Percentiles rank a stretch among this genome's conserved stretches.
phyloP scores from a whole-genome alignment of 2,888 invertebrate genomes.

The Drosophila kuntzei region DNA sequence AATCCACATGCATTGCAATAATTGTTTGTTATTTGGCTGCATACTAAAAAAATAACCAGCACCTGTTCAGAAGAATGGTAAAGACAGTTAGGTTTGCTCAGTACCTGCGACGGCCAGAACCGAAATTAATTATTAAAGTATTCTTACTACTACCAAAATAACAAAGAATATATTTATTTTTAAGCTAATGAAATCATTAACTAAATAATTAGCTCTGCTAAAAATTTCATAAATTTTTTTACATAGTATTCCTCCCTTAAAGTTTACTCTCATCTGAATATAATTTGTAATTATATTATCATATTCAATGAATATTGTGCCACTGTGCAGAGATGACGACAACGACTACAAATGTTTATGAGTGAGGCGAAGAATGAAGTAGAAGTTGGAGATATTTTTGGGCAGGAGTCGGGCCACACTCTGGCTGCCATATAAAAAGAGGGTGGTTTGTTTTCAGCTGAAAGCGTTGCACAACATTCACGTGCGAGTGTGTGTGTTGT shows the following conservation, averaged over 20 bases:
- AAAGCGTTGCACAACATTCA: conserved; percentile 46
- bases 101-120: no score
- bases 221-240: no score
- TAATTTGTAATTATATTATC: not conserved
- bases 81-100: no score
- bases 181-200: not conserved
- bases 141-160: no score
- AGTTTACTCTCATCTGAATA: not conserved
- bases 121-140: no score
- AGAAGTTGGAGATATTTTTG: conserved; percentile 26
- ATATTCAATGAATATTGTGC: not conserved
- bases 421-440: conserved; percentile 9
- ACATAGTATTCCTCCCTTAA: no score
- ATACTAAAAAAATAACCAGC: no score
- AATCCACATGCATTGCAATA: no score
- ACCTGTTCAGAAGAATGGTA: no score
- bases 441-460: conserved; percentile 56
- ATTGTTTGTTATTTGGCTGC: no score
- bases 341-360: conserved; percentile 38
- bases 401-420: not conserved
- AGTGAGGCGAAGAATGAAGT: conserved; percentile 19
- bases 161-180: not conserved
- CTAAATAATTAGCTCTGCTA: no score
- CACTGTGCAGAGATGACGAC: conserved; percentile 46
- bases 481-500: conserved; percentile 13